These are phyloP conservation scores for Microvelia longipes DNA, from an alignment of 1,140 invertebrate species.

Conservation along the genomic window DNA sequence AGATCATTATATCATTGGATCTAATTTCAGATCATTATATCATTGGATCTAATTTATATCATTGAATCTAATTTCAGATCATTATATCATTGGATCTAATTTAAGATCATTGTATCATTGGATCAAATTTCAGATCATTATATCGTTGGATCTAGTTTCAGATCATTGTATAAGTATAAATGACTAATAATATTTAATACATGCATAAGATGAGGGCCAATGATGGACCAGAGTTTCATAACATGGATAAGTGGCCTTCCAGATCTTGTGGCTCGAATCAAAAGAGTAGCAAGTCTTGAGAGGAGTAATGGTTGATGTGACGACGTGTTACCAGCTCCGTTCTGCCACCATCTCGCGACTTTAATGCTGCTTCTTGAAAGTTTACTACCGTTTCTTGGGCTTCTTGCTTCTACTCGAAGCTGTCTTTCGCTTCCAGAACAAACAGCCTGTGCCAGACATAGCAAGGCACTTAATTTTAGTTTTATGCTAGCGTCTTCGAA, in stretches of 20 bases:
- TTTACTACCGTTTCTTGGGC: not conserved
- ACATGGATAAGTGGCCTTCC: constrained; percentile 75
- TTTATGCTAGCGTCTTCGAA: constrained; percentile 74
- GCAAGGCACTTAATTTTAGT: constrained; percentile 67
- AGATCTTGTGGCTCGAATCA: constrained; percentile 69
- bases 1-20: no score
- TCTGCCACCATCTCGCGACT: constrained; percentile 11
- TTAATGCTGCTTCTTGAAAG: constrained; percentile 11
- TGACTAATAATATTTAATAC: no score
- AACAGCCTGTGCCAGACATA: constrained; percentile 60
- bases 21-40: no score
- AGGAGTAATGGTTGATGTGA: constrained; percentile 34
- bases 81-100: no score
- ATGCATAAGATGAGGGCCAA: constrained; percentile 83
- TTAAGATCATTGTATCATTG: no score
- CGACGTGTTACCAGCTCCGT: constrained; percentile 7
- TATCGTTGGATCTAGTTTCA: no score
- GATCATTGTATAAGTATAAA: no score
- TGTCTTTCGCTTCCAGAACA: constrained; percentile 68
- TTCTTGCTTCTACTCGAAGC: constrained; percentile 25
- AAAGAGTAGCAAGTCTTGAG: constrained; percentile 68
- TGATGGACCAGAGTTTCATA: constrained; percentile 74
- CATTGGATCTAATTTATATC: no score
- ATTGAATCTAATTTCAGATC: no score
- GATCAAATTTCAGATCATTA: no score